A percentile compares a stretch with the other conserved stretches of the same genome.
Conservation (phyloP, 2,113 vertebrate genomes). For the Lota lota region DNA sequence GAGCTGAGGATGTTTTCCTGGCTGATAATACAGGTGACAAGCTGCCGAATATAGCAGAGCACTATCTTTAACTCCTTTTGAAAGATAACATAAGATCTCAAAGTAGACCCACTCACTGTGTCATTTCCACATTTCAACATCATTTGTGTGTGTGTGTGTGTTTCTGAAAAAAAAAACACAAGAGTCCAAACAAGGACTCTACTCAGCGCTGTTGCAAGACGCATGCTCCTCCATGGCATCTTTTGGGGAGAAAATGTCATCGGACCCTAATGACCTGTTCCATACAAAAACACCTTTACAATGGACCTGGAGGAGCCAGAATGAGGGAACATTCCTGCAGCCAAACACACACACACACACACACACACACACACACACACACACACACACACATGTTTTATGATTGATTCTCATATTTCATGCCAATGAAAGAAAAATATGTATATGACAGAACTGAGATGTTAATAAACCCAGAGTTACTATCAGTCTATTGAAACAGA, state of each 20-base stretch:
- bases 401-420: no score
- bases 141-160: neutral
- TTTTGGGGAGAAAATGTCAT: conserved; percentile 28
- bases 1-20: neutral
- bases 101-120: no score
- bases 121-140: no score
- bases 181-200: conserved; percentile 22
- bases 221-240: conserved; percentile 1
- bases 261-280: neutral
- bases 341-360: neutral
- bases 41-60: conserved; percentile 16
- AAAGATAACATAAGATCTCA: neutral
- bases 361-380: neutral
- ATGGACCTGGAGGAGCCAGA: conserved; percentile 20
- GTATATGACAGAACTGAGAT: no score
- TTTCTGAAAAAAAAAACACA: neutral
- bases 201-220: conserved; percentile 23
- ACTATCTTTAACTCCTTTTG: conserved; percentile 14
- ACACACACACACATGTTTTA: neutral
- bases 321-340: no score
- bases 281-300: conserved; percentile 41
- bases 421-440: no score
- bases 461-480: no score
- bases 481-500: no score
- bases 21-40: neutral